These are phyloP conservation scores for Zenarchopterus dispar DNA, from an alignment of 2,797 vertebrate genomes.

Conservation along the genomic window DNA sequence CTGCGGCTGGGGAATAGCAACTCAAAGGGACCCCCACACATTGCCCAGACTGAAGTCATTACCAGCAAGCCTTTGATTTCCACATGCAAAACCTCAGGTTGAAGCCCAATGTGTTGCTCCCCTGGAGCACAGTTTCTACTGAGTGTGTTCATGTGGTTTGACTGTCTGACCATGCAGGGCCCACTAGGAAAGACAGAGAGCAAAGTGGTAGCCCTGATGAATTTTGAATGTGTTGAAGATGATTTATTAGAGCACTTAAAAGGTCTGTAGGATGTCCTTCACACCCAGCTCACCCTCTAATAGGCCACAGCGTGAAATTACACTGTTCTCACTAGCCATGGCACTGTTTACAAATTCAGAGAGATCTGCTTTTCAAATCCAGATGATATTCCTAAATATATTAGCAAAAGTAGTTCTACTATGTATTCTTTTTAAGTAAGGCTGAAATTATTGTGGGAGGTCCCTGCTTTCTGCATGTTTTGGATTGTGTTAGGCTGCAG, in stretches of 20 bases:
- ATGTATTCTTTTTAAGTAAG: constrained; percentile 27
- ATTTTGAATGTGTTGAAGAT: constrained; percentile 71
- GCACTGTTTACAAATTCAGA: constrained; percentile 42
- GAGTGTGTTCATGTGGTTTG: constrained; percentile 52
- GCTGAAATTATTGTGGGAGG: constrained; percentile 20
- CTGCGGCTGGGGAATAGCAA: constrained; percentile 60
- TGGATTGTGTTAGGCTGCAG: constrained; percentile 44
- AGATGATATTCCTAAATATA: constrained; percentile 16
- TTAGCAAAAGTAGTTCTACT: background rate
- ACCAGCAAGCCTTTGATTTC: constrained; percentile 73
- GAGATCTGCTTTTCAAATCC: constrained; percentile 17
- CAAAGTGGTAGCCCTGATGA: constrained; percentile 70
- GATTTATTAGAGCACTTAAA: constrained; percentile 77
- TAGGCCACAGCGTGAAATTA: constrained; percentile 59
- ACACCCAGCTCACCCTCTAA: constrained; percentile 59
- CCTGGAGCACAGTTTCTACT: constrained; percentile 48
- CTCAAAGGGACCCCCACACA: constrained; percentile 65
- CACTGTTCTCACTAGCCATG: constrained; percentile 47
- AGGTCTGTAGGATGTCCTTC: constrained; percentile 70
- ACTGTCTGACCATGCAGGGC: constrained; percentile 48
- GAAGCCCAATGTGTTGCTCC: constrained; percentile 58
- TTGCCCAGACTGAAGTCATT: constrained; percentile 78
- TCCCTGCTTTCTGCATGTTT: constrained; percentile 52
- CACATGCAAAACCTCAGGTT: constrained; percentile 66
- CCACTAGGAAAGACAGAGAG: constrained; percentile 46